These are phyloP conservation scores for Trematomus loennbergii DNA, from an alignment of 2,113 vertebrate genomes.

Conservation along the genomic window DNA sequence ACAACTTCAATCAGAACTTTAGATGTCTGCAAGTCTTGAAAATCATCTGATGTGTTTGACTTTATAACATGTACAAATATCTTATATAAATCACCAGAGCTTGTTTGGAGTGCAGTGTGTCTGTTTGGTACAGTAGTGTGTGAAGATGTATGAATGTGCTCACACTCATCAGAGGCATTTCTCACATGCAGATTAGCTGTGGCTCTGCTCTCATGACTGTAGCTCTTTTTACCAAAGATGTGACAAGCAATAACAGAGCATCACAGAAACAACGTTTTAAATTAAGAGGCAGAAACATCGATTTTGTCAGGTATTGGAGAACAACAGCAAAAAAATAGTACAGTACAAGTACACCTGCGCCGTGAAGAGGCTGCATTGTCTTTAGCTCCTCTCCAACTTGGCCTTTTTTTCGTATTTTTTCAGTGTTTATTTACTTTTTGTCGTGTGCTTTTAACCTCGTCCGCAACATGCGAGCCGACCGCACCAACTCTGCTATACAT, in stretches of 20 bases:
- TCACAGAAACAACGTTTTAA: neutral
- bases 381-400: no score
- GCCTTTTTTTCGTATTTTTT: no score
- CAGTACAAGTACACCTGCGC: no score
- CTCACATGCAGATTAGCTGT: constrained; percentile 19
- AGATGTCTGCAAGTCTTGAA: neutral
- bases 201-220: constrained; percentile 2
- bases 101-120: neutral
- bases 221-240: neutral
- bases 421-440: no score
- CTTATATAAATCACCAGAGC: neutral
- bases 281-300: neutral
- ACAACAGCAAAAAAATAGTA: no score
- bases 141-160: constrained; percentile 1
- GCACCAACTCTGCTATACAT: no score
- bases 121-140: neutral
- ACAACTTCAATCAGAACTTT: no score
- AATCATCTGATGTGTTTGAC: neutral
- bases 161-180: constrained; percentile 6
- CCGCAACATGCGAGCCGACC: no score
- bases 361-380: no score
- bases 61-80: neutral
- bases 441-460: no score
- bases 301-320: no score
- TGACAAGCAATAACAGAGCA: neutral